phyloP scores from a whole-genome alignment of 2,113 vertebrate genomes.

The Platysteira castanea region DNA sequence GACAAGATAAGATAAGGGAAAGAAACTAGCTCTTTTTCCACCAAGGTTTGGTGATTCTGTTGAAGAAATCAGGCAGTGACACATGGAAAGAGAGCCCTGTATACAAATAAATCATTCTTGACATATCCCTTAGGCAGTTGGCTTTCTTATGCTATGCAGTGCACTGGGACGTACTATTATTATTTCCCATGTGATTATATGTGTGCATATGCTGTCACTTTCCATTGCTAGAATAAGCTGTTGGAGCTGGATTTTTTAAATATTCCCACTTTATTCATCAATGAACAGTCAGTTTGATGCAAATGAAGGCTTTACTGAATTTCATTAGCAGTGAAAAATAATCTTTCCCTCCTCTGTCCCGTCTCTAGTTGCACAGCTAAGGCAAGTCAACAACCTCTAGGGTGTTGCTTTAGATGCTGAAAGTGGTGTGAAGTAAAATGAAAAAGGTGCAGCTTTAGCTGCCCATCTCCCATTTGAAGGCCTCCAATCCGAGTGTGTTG shows the following conservation, averaged over 20 bases:
- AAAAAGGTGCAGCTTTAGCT: neutral
- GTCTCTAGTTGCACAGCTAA: neutral
- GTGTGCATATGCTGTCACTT: conserved; percentile 64
- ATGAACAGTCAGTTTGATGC: conserved; percentile 52
- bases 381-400: neutral
- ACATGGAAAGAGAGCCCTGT: conserved; percentile 5
- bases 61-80: conserved; percentile 54
- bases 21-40: neutral
- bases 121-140: conserved; percentile 61
- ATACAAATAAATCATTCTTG: conserved; percentile 64
- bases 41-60: neutral
- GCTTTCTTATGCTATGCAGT: conserved; percentile 37
- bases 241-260: conserved; percentile 52
- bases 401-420: neutral
- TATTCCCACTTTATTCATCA: conserved; percentile 39
- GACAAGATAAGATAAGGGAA: neutral
- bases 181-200: conserved; percentile 63
- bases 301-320: conserved; percentile 58
- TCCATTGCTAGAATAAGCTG: conserved; percentile 52
- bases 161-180: conserved; percentile 34
- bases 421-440: neutral
- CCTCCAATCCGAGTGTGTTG: neutral
- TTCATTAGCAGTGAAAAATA: conserved; percentile 1
- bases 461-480: neutral
- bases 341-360: neutral